phyloP scores from a whole-genome alignment of 2,888 invertebrate genomes.

The Drosophila nigritarsus region DNA sequence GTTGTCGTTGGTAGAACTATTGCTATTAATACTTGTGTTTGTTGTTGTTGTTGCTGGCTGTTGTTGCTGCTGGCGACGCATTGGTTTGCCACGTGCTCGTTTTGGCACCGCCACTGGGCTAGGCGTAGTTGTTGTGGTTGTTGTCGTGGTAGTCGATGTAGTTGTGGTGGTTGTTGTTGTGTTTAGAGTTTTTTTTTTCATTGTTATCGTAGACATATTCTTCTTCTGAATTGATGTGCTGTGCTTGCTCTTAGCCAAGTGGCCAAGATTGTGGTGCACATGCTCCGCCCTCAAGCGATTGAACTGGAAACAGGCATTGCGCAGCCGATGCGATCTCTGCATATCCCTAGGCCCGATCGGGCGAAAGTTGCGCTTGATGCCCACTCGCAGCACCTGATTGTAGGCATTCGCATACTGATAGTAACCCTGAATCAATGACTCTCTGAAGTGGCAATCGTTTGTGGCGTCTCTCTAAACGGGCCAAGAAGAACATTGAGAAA shows the following conservation, averaged over 20 bases:
- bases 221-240: constrained; percentile 1
- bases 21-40: constrained; percentile 72
- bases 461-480: constrained; percentile 76
- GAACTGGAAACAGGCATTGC: constrained; percentile 78
- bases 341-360: constrained; percentile 78
- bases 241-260: constrained; percentile 31
- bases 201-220: constrained; percentile 9
- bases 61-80: constrained; percentile 46
- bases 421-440: constrained; percentile 79
- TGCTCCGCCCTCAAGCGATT: constrained; percentile 69
- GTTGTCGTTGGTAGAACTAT: constrained; percentile 58
- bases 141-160: constrained; percentile 38
- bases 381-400: constrained; percentile 77
- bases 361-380: constrained; percentile 78
- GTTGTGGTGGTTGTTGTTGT: constrained; percentile 24
- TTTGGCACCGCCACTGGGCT: constrained; percentile 52
- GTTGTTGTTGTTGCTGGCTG: constrained; percentile 49
- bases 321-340: constrained; percentile 58
- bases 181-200: constrained; percentile 10
- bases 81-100: constrained; percentile 47
- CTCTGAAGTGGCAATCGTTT: constrained; percentile 82
- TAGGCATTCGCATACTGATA: constrained; percentile 77
- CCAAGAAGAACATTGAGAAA: constrained; percentile 7
- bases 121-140: constrained; percentile 46
- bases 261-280: constrained; percentile 44